Evolutionary conservation across 2,888 invertebrate species (phyloP).

Genomic region (Machimus atricapillus): DNA sequence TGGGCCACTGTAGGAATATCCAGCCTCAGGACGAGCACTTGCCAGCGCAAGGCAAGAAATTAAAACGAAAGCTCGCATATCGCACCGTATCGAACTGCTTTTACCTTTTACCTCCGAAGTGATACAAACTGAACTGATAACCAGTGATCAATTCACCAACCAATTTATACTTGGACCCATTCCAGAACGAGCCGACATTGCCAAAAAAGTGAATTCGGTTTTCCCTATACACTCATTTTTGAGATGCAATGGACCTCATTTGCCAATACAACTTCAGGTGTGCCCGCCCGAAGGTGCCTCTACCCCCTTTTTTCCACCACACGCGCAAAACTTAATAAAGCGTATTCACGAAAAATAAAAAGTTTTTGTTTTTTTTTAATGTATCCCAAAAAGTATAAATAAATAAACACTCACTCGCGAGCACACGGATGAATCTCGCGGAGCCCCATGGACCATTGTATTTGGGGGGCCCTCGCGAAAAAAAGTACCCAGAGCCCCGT

Average conservation of each 20-base stretch:
- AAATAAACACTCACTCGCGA: constrained; percentile 14
- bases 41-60: constrained; percentile 48
- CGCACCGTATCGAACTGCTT: neutral
- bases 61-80: constrained; percentile 47
- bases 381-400: constrained; percentile 5
- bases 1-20: constrained; percentile 51
- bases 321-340: neutral
- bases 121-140: constrained; percentile 52
- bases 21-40: constrained; percentile 49
- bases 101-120: constrained; percentile 65
- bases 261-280: constrained; percentile 1
- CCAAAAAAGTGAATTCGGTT: constrained; percentile 37
- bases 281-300: neutral
- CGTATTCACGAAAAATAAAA: constrained; percentile 7
- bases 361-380: neutral
- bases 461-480: neutral
- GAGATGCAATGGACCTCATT: constrained; percentile 9
- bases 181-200: constrained; percentile 23
- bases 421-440: neutral
- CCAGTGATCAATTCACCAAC: constrained; percentile 28
- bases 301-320: constrained; percentile 9
- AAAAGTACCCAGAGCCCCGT: neutral
- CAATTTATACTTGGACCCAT: constrained; percentile 38
- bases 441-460: constrained; percentile 27
- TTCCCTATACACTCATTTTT: constrained; percentile 28